Conservation (phyloP, 1,140 invertebrate genomes). For the Lordiphosa mommai region DNA sequence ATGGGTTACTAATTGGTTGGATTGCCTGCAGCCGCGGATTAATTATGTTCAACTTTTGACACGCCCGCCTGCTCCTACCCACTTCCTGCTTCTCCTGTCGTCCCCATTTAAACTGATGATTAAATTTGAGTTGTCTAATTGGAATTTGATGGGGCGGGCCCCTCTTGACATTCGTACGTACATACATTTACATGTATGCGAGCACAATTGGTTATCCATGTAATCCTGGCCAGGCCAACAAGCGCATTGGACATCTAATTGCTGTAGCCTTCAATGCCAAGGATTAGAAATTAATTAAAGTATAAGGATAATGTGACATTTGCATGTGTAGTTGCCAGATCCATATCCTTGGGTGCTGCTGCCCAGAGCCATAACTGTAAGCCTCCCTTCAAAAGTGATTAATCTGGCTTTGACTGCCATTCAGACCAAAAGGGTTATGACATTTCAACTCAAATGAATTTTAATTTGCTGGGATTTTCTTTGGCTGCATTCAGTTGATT, state of each 20-base stretch:
- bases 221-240: slow-evolving; percentile 39
- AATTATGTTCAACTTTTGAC: background rate
- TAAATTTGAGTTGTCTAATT: slow-evolving; percentile 59
- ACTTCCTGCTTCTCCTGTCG: background rate
- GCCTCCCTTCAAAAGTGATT: background rate
- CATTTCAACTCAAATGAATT: background rate
- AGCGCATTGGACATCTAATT: slow-evolving; percentile 47
- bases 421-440: background rate
- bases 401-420: background rate
- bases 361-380: too few relatives aligned
- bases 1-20: slow-evolving; percentile 6
- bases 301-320: slow-evolving; percentile 56
- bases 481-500: too few relatives aligned
- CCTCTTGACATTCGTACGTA: background rate
- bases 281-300: slow-evolving; percentile 74
- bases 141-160: slow-evolving; percentile 40
- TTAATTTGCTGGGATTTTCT: background rate
- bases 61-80: background rate
- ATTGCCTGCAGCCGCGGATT: background rate
- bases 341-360: too few relatives aligned
- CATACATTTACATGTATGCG: slow-evolving; percentile 33
- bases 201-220: slow-evolving; percentile 38
- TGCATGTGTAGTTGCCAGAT: slow-evolving; percentile 29
- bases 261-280: slow-evolving; percentile 43
- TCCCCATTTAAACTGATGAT: slow-evolving; percentile 38